These are phyloP conservation scores for Myoxocephalus aenaeus DNA, from an alignment of 2,797 vertebrate genomes.

Conservation along the genomic window DNA sequence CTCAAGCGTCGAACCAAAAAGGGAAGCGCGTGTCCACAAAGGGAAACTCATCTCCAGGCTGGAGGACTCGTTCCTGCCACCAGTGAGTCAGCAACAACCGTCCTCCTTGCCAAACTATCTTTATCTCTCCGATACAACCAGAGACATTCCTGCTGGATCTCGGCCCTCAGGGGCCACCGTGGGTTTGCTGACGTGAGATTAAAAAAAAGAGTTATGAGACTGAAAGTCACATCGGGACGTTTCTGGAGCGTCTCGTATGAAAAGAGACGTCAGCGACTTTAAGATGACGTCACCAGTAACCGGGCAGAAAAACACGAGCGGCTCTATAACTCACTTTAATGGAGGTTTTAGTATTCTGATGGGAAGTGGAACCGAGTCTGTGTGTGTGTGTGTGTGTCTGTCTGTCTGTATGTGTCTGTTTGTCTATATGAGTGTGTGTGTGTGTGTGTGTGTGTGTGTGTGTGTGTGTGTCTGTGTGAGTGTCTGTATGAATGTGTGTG, in stretches of 20 bases:
- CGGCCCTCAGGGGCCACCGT: not conserved
- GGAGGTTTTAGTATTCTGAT: conserved; percentile 3
- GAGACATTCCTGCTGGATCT: not conserved
- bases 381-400: not conserved
- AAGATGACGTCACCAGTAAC: conserved; percentile 48
- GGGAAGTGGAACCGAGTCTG: not conserved
- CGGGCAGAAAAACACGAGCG: conserved; percentile 12
- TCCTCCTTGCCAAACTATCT: not conserved
- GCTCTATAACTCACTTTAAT: not conserved
- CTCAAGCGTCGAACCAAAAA: no score
- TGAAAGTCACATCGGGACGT: not conserved
- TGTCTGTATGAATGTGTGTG: no score
- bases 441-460: no score
- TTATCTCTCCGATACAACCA: not conserved
- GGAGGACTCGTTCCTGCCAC: no score
- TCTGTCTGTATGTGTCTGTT: no score
- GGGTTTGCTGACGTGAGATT: no score
- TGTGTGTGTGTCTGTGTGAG: no score
- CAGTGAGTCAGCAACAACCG: not conserved
- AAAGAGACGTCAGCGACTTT: not conserved
- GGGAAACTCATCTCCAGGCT: no score
- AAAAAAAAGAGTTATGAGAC: not conserved
- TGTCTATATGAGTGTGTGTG: no score
- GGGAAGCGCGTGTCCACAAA: no score
- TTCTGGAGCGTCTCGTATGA: not conserved